Evolutionary conservation across 1,140 invertebrate genomes (phyloP).

Genomic region (Tyrophagus putrescentiae): DNA sequence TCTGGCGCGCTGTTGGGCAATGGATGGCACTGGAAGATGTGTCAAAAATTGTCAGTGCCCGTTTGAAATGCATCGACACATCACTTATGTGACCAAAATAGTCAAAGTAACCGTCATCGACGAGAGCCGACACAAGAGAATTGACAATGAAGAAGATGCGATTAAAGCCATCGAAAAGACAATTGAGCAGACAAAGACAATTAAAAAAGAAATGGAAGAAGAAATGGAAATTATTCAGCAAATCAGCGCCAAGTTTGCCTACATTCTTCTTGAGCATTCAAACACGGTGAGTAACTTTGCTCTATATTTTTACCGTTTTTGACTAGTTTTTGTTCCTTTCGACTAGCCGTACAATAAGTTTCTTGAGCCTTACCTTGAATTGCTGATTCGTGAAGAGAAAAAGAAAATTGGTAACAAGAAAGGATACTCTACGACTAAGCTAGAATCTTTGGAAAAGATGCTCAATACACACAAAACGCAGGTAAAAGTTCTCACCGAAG

Average conservation of each 20-base stretch:
- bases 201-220: background rate
- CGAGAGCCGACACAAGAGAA: background rate
- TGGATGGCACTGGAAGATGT: background rate
- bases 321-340: no score
- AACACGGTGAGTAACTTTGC: no score
- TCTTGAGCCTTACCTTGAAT: background rate
- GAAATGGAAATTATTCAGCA: background rate
- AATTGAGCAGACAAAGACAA: background rate
- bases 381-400: background rate
- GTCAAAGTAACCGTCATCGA: background rate
- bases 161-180: background rate
- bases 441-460: background rate
- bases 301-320: no score
- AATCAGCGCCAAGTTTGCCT: background rate
- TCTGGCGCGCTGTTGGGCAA: background rate
- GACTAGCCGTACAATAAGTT: background rate
- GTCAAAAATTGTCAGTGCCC: background rate
- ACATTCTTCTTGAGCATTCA: background rate
- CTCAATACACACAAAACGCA: background rate
- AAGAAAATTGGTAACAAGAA: background rate
- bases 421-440: background rate
- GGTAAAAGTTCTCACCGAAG: background rate
- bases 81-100: background rate
- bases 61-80: background rate
- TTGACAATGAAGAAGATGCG: background rate